Conservation (phyloP, 2,888 invertebrate genomes). For the Archips xylosteana region DNA sequence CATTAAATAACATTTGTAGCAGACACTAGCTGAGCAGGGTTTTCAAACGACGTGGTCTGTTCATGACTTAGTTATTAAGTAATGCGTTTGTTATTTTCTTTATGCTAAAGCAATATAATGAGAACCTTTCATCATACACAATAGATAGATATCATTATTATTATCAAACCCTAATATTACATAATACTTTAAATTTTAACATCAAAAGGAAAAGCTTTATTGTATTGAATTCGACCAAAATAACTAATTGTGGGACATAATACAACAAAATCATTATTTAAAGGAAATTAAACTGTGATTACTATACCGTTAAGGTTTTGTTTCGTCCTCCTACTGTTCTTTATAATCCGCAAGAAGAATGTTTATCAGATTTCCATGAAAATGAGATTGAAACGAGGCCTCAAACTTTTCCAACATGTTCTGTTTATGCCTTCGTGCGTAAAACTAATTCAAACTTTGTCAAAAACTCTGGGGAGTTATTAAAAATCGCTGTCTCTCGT, state of each 20-base stretch:
- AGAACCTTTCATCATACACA: not conserved
- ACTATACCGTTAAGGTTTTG: not conserved
- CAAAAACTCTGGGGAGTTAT: constrained; percentile 30
- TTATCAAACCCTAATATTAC: not conserved
- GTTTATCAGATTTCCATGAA: constrained; percentile 42
- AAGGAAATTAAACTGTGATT: not conserved
- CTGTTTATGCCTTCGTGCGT: constrained; percentile 50
- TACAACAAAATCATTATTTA: not conserved
- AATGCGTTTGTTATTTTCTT: not conserved
- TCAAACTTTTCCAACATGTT: constrained; percentile 50
- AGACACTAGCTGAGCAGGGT: constrained; percentile 3
- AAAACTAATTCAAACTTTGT: constrained; percentile 53
- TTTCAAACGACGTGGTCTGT: not conserved
- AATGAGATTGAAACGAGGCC: constrained; percentile 47
- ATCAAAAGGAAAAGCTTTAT: not conserved
- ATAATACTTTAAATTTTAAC: not conserved
- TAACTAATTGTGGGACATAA: not conserved
- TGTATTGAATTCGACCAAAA: not conserved
- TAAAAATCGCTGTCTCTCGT: constrained; percentile 22
- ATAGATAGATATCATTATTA: not conserved
- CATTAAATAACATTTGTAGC: not conserved
- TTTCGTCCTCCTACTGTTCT: constrained; percentile 16
- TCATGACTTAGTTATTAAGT: not conserved
- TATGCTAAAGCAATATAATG: not conserved
- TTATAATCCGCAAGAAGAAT: constrained; percentile 32